Conservation (phyloP, 2,113 vertebrate genomes). For the Epinephelus cyanopodus region DNA sequence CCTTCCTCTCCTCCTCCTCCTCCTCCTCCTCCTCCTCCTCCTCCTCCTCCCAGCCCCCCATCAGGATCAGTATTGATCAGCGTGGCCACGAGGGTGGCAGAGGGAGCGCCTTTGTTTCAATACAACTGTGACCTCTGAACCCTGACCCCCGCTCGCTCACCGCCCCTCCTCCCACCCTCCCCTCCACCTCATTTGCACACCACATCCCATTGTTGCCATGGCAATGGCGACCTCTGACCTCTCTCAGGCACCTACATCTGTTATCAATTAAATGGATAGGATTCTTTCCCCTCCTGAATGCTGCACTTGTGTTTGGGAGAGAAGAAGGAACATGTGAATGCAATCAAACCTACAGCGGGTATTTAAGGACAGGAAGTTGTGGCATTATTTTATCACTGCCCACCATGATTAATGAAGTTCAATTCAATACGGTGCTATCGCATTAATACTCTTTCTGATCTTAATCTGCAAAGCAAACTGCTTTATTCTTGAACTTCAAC, state of each 20-base stretch:
- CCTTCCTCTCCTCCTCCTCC: constrained; percentile 13
- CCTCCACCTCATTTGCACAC: constrained; percentile 65
- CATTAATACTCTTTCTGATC: constrained; percentile 14
- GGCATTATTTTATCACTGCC: constrained; percentile 40
- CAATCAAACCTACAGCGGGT: constrained; percentile 44
- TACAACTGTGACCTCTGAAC: constrained; percentile 73
- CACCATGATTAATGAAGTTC: constrained; percentile 22
- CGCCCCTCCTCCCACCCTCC: constrained; percentile 43
- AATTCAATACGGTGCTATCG: constrained; percentile 15
- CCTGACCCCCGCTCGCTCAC: constrained; percentile 62
- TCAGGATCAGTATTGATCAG: constrained; percentile 74
- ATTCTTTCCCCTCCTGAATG: constrained; percentile 62
- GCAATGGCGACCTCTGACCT: constrained; percentile 84
- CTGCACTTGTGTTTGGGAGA: constrained; percentile 41
- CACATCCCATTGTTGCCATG: constrained; percentile 75
- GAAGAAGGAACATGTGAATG: constrained; percentile 45
- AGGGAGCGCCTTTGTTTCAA: constrained; percentile 81
- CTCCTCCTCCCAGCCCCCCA: constrained; percentile 36
- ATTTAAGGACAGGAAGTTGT: constrained; percentile 44
- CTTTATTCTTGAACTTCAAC: background rate
- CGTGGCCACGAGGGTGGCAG: constrained; percentile 56
- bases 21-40: background rate
- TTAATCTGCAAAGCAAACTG: constrained; percentile 30
- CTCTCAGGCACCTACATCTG: constrained; percentile 84
- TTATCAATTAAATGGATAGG: constrained; percentile 82